Percentiles rank a stretch among this genome's conserved stretches.
Evolutionary conservation across 2,888 invertebrate genomes (phyloP).

Genomic region (Cordilura impudica): DNA sequence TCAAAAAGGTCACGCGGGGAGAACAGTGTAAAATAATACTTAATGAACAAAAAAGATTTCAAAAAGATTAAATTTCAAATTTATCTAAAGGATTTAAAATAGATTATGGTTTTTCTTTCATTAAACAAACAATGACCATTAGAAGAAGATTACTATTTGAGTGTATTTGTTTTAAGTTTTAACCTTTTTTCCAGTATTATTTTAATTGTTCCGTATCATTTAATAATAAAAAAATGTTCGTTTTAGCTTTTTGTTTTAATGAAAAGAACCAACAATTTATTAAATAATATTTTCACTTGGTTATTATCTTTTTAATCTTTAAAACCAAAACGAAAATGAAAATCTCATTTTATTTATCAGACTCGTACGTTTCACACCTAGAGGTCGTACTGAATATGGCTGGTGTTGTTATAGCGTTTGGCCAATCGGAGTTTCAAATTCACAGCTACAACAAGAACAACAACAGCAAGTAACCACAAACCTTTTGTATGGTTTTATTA

Average conservation of each 20-base stretch:
- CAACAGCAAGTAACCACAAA: constrained; percentile 51
- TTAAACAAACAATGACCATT: background rate
- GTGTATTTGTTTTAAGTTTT: too few species aligned
- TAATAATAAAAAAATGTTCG: constrained; percentile 18
- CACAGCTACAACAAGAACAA: constrained; percentile 5
- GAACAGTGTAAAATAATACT: background rate
- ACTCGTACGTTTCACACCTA: constrained; percentile 48
- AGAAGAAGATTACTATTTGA: constrained; percentile 12
- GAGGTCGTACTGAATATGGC: constrained; percentile 16
- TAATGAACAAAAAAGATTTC: background rate
- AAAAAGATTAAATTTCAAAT: background rate
- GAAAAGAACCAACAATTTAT: constrained; percentile 37
- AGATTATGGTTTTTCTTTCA: constrained; percentile 10
- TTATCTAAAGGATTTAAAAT: constrained; percentile 32
- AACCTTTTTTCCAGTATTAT: constrained; percentile 13
- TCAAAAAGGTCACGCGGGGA: constrained; percentile 10
- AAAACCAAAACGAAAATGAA: constrained; percentile 52
- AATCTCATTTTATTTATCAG: constrained; percentile 61
- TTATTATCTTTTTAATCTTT: constrained; percentile 57
- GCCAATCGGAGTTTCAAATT: constrained; percentile 33
- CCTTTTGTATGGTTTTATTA: constrained; percentile 54
- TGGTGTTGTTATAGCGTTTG: background rate
- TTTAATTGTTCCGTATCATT: constrained; percentile 58
- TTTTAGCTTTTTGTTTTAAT: constrained; percentile 26
- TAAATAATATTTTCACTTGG: constrained; percentile 35